phyloP scores from a whole-genome alignment of 2,797 vertebrate genomes.

The Tenualosa ilisha region DNA sequence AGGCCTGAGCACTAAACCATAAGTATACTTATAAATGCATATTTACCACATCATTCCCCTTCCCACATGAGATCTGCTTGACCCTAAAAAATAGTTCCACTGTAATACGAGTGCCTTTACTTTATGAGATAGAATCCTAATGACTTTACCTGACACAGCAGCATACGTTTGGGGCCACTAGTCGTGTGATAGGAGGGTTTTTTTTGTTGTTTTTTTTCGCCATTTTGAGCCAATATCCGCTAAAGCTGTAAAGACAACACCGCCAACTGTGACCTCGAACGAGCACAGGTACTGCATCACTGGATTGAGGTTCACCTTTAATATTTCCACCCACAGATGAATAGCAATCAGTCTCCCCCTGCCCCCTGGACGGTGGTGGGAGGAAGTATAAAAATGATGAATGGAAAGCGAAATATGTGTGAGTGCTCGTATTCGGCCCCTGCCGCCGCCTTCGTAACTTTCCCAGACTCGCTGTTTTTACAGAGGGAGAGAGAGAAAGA shows the following conservation, averaged over 20 bases:
- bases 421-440: constrained; percentile 53
- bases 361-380: constrained; percentile 51
- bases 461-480: constrained; percentile 65
- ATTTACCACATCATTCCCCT: background rate
- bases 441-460: constrained; percentile 40
- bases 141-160: constrained; percentile 13
- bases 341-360: constrained; percentile 64
- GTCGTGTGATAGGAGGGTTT: background rate
- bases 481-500: constrained; percentile 41
- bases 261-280: background rate
- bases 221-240: constrained; percentile 14
- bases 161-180: background rate
- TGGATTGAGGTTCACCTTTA: constrained; percentile 25
- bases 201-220: background rate
- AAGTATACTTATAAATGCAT: background rate
- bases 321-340: constrained; percentile 68
- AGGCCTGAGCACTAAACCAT: background rate
- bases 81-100: constrained; percentile 14
- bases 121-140: constrained; percentile 14
- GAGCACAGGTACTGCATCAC: constrained; percentile 19
- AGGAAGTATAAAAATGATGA: constrained; percentile 69
- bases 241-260: background rate
- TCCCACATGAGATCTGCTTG: constrained; percentile 9
- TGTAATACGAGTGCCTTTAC: background rate
- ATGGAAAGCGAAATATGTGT: constrained; percentile 67